Evolutionary conservation across 2,888 invertebrate species (phyloP).

Genomic region (Dolichomitus sp.): DNA sequence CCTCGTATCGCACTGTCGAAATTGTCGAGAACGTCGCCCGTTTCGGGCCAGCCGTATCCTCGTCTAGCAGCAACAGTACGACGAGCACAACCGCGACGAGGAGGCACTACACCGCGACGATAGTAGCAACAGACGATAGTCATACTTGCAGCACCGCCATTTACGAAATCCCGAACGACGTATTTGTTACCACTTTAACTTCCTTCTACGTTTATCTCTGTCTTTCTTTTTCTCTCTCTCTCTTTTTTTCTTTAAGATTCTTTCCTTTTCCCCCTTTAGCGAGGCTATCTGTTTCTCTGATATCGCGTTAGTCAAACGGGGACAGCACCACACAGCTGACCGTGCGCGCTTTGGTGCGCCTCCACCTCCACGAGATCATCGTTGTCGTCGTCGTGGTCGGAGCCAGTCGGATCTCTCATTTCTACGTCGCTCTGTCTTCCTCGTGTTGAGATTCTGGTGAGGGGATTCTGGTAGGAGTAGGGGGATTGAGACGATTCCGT

Average conservation of each 20-base stretch:
- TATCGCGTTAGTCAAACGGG: conserved; percentile 28
- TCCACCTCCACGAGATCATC: conserved; percentile 45
- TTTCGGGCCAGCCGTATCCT: conserved; percentile 36
- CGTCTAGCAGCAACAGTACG: conserved; percentile 71
- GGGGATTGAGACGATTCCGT: neutral
- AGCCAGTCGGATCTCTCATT: neutral
- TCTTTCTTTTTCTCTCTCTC: neutral
- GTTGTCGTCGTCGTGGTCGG: conserved; percentile 28
- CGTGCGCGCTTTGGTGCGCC: conserved; percentile 50
- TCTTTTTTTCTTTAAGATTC: neutral
- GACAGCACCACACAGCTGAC: conserved; percentile 58
- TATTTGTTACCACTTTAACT: conserved; percentile 28
- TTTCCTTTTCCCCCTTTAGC: neutral
- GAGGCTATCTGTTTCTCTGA: conserved; percentile 1
- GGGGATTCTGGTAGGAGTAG: neutral
- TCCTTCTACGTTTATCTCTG: neutral
- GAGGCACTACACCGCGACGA: conserved; percentile 76
- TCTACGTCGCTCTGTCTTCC: neutral
- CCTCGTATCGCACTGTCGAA: neutral
- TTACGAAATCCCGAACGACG: conserved; percentile 70
- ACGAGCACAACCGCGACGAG: conserved; percentile 78
- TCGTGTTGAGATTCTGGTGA: neutral
- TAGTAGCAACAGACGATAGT: conserved; percentile 73
- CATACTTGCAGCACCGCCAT: conserved; percentile 81
- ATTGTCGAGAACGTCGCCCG: neutral